Percentiles rank a stretch among this genome's conserved stretches.
Evolutionary conservation across 2,797 vertebrate species (phyloP).

Genomic region (Apodemus agrarius): DNA sequence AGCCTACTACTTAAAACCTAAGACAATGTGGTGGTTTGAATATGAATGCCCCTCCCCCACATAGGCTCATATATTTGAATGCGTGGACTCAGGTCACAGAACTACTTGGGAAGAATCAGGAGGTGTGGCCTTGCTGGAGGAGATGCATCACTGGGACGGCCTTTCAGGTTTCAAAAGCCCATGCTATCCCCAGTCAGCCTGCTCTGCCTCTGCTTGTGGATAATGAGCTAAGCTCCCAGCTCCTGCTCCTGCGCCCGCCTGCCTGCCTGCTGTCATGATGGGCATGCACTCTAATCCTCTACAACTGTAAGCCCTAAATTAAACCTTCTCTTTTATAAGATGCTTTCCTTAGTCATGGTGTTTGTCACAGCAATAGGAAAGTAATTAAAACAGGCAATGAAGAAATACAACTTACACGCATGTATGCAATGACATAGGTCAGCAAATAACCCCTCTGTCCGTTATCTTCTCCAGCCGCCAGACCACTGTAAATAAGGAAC

Average conservation of each 20-base stretch:
- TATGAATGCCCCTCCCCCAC: background rate
- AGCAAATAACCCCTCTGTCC: conserved; percentile 99
- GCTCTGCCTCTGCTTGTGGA: background rate
- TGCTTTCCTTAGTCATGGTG: background rate
- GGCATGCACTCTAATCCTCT: background rate
- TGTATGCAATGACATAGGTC: conserved; percentile 98
- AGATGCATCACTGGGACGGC: background rate
- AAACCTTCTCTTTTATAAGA: background rate
- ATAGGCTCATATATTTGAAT: background rate
- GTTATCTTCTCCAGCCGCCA: conserved; percentile 99
- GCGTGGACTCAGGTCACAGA: no score
- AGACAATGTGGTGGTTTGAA: background rate
- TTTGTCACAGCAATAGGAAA: background rate
- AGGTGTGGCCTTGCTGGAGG: background rate
- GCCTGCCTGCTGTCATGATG: background rate
- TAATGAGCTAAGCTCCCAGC: background rate
- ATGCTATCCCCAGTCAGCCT: background rate
- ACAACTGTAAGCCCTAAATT: background rate
- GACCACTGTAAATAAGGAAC: conserved; percentile 92
- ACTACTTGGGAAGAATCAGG: background rate
- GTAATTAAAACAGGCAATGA: background rate
- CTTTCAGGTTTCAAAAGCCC: background rate
- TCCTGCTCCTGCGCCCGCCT: background rate
- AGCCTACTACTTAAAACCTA: background rate
- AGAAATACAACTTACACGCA: conserved; percentile 93